A percentile compares a stretch with the other conserved stretches of the same genome.
phyloP scores from a whole-genome alignment of 2,888 invertebrate genomes.

The Neoaliturus tenellus region DNA sequence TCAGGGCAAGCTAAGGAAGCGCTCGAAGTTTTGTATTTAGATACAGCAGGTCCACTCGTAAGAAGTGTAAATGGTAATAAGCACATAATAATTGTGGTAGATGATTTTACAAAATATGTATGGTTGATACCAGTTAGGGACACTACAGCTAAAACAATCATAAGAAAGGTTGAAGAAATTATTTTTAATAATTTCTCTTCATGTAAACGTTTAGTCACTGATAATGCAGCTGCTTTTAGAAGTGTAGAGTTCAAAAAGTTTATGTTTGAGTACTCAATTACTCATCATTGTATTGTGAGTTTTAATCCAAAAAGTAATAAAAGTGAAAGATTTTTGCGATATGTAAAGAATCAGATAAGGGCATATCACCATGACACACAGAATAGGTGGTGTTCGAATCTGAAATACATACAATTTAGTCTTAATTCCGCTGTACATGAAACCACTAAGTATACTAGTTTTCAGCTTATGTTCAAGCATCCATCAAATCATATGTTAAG shows the following conservation, averaged over 20 bases:
- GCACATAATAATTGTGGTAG: conserved; percentile 2
- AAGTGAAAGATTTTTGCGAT: not conserved
- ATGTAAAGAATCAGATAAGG: not conserved
- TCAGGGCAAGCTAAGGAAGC: not conserved
- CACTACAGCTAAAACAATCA: not conserved
- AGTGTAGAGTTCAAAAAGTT: conserved; percentile 13
- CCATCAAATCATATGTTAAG: not conserved
- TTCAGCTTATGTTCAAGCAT: conserved; percentile 9
- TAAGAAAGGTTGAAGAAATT: conserved; percentile 26
- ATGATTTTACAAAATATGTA: too few relatives aligned
- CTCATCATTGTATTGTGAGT: not conserved
- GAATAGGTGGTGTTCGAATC: not conserved
- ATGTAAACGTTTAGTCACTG: not conserved
- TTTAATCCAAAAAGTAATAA: conserved; percentile 11
- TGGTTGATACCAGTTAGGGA: conserved; percentile 15
- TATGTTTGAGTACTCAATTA: not conserved
- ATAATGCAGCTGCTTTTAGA: not conserved
- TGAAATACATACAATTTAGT: not conserved
- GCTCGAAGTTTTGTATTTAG: conserved; percentile 7
- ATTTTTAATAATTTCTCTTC: conserved; percentile 22
- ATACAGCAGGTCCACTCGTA: conserved; percentile 1
- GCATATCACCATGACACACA: conserved; percentile 13
- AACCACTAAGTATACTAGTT: not conserved
- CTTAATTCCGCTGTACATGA: not conserved
- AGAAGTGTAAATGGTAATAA: conserved; percentile 29